phyloP scores from a whole-genome alignment of 1,140 invertebrate species.

The Nixonia krombeini region DNA sequence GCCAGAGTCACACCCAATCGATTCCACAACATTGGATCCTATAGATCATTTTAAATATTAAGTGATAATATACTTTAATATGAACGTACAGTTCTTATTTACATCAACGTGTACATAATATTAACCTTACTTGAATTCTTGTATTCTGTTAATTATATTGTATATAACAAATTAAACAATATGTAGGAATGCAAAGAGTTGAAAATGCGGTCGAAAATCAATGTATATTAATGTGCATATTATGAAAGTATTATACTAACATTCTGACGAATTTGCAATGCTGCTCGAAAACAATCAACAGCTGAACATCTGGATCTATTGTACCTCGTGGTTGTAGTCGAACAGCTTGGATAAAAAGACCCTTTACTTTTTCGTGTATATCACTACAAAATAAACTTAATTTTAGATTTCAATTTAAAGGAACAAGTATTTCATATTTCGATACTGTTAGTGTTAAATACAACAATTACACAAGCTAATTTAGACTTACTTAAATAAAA shows the following conservation, averaged over 20 bases:
- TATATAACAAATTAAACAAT: no score
- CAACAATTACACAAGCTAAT: no score
- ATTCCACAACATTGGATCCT: conserved; percentile 98
- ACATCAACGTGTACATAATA: no score
- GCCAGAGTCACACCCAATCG: conserved; percentile 96
- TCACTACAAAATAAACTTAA: conserved; percentile 71
- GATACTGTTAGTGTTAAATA: no score
- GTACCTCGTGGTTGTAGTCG: conserved; percentile 78
- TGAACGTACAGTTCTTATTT: no score
- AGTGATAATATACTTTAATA: no score
- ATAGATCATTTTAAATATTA: no score
- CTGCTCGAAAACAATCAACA: conserved; percentile 94
- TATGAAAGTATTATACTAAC: conserved; percentile 63
- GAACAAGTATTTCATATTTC: no score
- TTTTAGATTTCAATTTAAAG: no score
- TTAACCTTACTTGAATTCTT: no score
- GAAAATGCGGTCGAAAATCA: conserved; percentile 1
- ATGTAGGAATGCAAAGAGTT: no score
- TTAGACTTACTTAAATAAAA: conserved; percentile 60
- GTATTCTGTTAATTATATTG: no score
- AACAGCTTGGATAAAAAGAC: conserved; percentile 89
- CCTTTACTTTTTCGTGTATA: conserved; percentile 80
- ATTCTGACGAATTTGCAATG: conserved; percentile 85
- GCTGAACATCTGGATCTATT: conserved; percentile 97
- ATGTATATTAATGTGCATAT: conserved; percentile 12